A percentile compares a stretch with the other conserved stretches of the same genome.
These are phyloP conservation scores for Tupaia chinensis DNA, from an alignment of 2,113 vertebrate genomes.

Conservation along the genomic window DNA sequence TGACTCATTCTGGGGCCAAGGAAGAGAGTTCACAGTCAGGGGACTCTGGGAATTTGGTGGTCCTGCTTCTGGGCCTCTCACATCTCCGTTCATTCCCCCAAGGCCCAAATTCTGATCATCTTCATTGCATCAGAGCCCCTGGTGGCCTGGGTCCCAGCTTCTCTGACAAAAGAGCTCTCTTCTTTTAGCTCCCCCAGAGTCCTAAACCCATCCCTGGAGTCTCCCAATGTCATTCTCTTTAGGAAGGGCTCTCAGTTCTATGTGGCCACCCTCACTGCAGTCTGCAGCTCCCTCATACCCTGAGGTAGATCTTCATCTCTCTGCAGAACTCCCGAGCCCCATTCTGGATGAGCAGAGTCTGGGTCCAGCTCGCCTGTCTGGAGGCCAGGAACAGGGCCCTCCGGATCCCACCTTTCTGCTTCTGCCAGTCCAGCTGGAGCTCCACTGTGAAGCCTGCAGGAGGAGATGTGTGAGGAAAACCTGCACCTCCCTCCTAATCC, in stretches of 20 bases:
- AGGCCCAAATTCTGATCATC: neutral
- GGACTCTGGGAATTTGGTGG: neutral
- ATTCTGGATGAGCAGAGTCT: constrained; percentile 86
- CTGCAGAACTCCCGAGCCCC: constrained; percentile 88
- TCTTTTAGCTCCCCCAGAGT: neutral
- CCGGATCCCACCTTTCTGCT: constrained; percentile 91
- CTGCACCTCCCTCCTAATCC: neutral
- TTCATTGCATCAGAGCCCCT: neutral
- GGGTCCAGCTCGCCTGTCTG: constrained; percentile 87
- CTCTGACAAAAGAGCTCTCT: neutral
- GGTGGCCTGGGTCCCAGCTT: neutral
- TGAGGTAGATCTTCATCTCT: constrained; percentile 92
- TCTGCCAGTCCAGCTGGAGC: constrained; percentile 92
- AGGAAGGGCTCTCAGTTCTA: neutral
- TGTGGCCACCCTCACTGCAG: neutral
- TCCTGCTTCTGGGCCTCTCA: neutral
- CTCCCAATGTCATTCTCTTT: neutral
- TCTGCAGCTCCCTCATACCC: constrained; percentile 80
- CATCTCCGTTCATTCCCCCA: neutral
- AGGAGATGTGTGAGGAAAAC: fast-evolving
- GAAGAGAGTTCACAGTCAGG: neutral
- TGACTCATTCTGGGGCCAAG: constrained; percentile 90
- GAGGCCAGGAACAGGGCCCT: constrained; percentile 92
- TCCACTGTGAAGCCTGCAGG: constrained; percentile 92
- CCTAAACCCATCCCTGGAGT: neutral